A percentile compares a stretch with the other conserved stretches of the same genome.
phyloP scores from a whole-genome alignment of 2,113 vertebrate species.

The Ochotona curzoniae region DNA sequence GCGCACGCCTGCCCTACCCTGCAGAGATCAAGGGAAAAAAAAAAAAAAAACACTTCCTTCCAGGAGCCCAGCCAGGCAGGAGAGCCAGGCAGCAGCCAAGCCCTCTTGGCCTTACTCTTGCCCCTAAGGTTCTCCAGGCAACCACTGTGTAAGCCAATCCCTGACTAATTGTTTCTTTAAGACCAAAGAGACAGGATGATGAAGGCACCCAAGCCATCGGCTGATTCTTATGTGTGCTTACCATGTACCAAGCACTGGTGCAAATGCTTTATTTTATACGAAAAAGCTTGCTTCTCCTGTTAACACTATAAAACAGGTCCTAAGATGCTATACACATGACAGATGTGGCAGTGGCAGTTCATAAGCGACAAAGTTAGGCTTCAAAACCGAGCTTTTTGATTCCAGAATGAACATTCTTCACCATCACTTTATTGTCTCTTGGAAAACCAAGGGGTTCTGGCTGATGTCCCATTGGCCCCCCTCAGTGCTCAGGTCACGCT shows the following conservation, averaged over 20 bases:
- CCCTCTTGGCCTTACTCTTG: background rate
- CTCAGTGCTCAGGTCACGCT: background rate
- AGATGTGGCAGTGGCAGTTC: background rate
- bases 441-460: background rate
- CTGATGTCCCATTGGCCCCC: background rate
- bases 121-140: background rate
- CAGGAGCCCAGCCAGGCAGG: background rate
- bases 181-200: background rate
- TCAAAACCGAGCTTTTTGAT: background rate
- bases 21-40: slow-evolving; percentile 46
- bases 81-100: background rate
- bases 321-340: background rate
- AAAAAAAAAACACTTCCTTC: slow-evolving; percentile 7
- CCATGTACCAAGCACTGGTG: background rate
- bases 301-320: background rate
- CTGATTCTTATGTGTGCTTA: background rate
- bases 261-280: background rate
- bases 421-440: background rate
- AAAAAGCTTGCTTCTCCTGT: slow-evolving; percentile 4
- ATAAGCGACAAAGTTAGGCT: background rate
- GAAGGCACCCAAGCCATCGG: background rate
- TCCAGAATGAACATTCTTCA: background rate
- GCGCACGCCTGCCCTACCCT: background rate
- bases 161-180: background rate
- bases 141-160: background rate